A percentile compares a stretch with the other conserved stretches of the same genome.
Evolutionary conservation across 2,888 invertebrate species (phyloP).

Genomic region (Drosophila silvestris): DNA sequence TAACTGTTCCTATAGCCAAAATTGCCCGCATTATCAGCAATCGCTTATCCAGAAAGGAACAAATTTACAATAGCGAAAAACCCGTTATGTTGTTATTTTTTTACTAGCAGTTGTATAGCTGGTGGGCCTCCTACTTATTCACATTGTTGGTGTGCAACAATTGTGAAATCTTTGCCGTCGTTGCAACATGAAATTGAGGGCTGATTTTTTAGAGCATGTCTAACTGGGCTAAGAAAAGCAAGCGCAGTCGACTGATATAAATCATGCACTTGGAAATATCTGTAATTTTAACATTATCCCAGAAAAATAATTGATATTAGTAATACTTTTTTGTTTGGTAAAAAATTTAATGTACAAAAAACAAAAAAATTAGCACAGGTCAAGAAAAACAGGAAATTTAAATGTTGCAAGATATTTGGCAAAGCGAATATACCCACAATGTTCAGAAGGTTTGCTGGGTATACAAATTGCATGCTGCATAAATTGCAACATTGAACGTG

Average conservation of each 20-base stretch:
- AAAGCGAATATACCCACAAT: conserved; percentile 13
- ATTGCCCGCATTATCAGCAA: conserved; percentile 6
- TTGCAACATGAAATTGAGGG: conserved; percentile 35
- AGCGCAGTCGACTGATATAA: conserved; percentile 5
- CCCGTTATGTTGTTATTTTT: conserved; percentile 36
- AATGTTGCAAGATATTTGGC: not conserved
- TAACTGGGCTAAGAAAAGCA: not conserved
- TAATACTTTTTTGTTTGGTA: not conserved
- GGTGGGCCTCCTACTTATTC: conserved; percentile 36
- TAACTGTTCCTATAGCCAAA: conserved; percentile 8
- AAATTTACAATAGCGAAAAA: not conserved
- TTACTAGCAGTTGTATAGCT: conserved; percentile 27
- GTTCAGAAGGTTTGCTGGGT: conserved; percentile 11
- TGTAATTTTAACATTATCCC: not conserved
- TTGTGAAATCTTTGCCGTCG: conserved; percentile 38
- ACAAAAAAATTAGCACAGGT: not conserved
- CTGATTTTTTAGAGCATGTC: conserved; percentile 55
- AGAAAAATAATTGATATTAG: not conserved
- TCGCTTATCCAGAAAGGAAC: conserved; percentile 7
- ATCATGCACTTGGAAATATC: not conserved
- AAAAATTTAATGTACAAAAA: not conserved
- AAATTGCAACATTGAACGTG: conserved; percentile 43
- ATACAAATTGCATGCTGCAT: conserved; percentile 63
- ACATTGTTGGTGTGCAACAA: conserved; percentile 28
- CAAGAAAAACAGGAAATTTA: not conserved